phyloP scores from a whole-genome alignment of 64 coral and sea anemone species.

The Montipora foliosa region DNA sequence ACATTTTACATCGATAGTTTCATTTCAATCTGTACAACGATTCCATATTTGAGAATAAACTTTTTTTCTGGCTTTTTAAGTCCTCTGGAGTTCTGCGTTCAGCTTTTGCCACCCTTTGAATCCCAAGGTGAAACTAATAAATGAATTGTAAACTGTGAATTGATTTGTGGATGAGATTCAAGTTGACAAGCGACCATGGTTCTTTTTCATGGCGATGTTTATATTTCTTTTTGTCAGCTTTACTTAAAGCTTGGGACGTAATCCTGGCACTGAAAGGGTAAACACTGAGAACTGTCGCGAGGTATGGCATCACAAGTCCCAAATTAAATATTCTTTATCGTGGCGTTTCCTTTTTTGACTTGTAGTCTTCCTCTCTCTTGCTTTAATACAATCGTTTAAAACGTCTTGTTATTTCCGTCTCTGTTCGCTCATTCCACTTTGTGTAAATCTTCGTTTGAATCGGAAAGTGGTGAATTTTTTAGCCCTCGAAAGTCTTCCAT shows the following conservation, averaged over 20 bases:
- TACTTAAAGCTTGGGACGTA: background rate
- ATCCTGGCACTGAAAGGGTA: background rate
- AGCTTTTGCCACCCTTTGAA: background rate
- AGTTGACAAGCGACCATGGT: background rate
- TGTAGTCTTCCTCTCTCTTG: background rate
- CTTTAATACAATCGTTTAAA: constrained; percentile 33
- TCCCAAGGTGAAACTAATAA: background rate
- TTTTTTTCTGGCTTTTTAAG: constrained; percentile 40
- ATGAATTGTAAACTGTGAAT: background rate
- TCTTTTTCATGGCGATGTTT: background rate
- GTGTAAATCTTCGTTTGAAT: constrained; percentile 48
- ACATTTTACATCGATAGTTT: constrained; percentile 62
- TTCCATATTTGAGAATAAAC: constrained; percentile 51
- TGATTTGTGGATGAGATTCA: background rate
- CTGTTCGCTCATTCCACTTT: constrained; percentile 56
- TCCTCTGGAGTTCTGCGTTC: background rate
- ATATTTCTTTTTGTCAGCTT: background rate
- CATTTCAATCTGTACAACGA: constrained; percentile 65
- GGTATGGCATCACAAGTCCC: background rate
- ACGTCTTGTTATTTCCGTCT: background rate
- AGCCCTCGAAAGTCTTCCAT: constrained; percentile 81
- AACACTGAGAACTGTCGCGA: background rate
- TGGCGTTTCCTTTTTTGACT: background rate
- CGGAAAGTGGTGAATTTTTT: constrained; percentile 76
- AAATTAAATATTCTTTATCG: constrained; percentile 29